Base-by-base conservation (phyloP, 2,888 invertebrate genomes). In the Papilio protenor region DNA sequence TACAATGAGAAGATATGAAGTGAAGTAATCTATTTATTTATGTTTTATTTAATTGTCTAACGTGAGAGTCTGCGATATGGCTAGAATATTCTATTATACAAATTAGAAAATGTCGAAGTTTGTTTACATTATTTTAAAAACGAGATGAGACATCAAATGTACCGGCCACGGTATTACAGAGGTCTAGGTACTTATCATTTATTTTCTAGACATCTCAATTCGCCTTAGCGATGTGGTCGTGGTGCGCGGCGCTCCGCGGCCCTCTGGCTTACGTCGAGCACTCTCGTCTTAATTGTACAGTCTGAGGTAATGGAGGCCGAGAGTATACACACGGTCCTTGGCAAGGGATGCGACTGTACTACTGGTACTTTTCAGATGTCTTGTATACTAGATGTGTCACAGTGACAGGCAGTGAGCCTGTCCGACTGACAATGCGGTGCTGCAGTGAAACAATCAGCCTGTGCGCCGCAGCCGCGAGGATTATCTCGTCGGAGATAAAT, bases 241-340 rank as follows among this genome's bases (percentile, higher is more conserved):
- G 1, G 61, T 64, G n/a, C n/a, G 3, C 40, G 40, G 40, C 40
- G 6, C 64, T 64, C 64, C n/a, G n/a, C 64, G 40, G 23, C 40
- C 64, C 40, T 40, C 33, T 8, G 14, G 16, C 33, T 33, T 33
- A 2, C 64, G 40, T 23, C 64, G 40, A 66, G 40, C 66, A 66
- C 66, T 40, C 66, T 66, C 33, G 40, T 14, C 66, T n/a, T 66
- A 66, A 66, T 66, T 66, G 66, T n/a, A 66, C 66, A 40, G 66
- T 40, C 10, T 11, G 66, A 40, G 18, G 40, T 66, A 40, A 66
- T 66, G 66, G n/a, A 66, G 66, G 66, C 40, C 66, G 33, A 40
- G 66, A n/a, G 66, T 10, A 16, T 6, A 40, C n/a, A 66, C 40
- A 40, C 40, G 66, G 66, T 40, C n/a, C 23, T 59, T 10, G 18